Evolutionary conservation across 2,888 invertebrate species (phyloP), one percentile per base, ranked within the genome.

Genomic region (Volucella bombylans): DNA sequence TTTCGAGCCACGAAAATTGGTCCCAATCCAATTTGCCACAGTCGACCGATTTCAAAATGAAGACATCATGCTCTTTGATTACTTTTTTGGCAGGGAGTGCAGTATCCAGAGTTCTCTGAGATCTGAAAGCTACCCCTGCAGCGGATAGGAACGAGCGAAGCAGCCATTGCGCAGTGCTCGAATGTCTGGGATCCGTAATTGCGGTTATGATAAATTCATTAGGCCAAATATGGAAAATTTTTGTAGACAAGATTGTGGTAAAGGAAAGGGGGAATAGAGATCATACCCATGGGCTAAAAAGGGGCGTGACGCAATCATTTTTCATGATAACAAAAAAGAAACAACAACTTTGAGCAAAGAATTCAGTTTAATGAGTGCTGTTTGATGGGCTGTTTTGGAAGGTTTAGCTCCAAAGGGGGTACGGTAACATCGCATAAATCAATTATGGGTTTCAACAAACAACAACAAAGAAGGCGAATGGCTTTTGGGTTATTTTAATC

Each of bases 61-160:
- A 86, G 86, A 86, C 86, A 86, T 86, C 86, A 86, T 82, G 77
- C 86, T 82, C 81, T 82, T 86, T 86, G 86, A 86, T 86, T 82
- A 78, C 82, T 62, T 81, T 82, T 77, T 74, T 31, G 41, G 74
- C 74, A 80, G 74, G 15, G 64, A 67, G 14, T 31, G 15, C 39
- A 71, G 55, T 31, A 31, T 31, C 6, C 31, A 31, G 31, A 31
- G 31, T 31, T 31, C 31, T 64, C 31, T 64, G 64, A 61, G 73
- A 57, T 41, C 64, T 12, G 54, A 39, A 15, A 41, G 62, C 79
- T 74, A 74, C 73, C 79, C 67, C 68, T 43, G 31, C 38, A 54
- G 18, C 45, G 43, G n/a, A 41, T 11, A 39, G 41, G 68, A 76
- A 52, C 62, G 23, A 52, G 59, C 31, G 45, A 57, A 59, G 41